Evolutionary conservation across 1,140 invertebrate genomes (phyloP), one percentile per base, ranked within the genome.

Genomic region (Manduca sexta): DNA sequence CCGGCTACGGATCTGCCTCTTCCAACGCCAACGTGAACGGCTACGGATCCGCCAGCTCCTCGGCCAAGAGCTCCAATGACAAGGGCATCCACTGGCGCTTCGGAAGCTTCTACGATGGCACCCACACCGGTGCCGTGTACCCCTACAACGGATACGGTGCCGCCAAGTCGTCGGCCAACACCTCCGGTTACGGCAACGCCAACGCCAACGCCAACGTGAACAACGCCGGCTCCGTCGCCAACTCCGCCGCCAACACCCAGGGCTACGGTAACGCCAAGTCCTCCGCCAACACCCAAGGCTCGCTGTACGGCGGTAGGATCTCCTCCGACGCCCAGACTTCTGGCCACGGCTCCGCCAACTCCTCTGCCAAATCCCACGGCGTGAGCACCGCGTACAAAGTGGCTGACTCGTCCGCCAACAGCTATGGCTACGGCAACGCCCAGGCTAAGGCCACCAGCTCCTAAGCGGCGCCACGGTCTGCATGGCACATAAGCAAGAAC

Each of bases 391-490:
- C 60, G 16, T 76, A 68, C 58, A 79, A 63, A 34, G 60, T 72
- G 0, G 48, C 72, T 34, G 69, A 81, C 50, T 73, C 79, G 2
- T 63, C 64, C n/a, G 75, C 70, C 15, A 79, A 74, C 53, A 66
- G 63, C 10, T 65, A 54, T 30, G 79, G 76, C 18, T 53, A 46
- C 18, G 79, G 77, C 10, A 48, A 60, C 3, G 75, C 79, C 30
- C 56, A 69, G n/a, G 70, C 80, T 15, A 70, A 77, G 18, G 75
- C 77, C 11, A 52, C 65, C 15, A 69, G 50, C 26, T 43, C 54
- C 13, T 74, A 64, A 66, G 35, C 7, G 45, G n/a, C n/a, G 12
- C 44, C 17, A 45, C 12, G 7, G 0, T 35, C 18, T 35, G 33
- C n/a, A 35, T 34, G 5, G 21, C 10, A 15, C 8, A 11, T 18